Evolutionary conservation across 1,140 invertebrate genomes (phyloP).

Genomic region (Centruroides vittatus): DNA sequence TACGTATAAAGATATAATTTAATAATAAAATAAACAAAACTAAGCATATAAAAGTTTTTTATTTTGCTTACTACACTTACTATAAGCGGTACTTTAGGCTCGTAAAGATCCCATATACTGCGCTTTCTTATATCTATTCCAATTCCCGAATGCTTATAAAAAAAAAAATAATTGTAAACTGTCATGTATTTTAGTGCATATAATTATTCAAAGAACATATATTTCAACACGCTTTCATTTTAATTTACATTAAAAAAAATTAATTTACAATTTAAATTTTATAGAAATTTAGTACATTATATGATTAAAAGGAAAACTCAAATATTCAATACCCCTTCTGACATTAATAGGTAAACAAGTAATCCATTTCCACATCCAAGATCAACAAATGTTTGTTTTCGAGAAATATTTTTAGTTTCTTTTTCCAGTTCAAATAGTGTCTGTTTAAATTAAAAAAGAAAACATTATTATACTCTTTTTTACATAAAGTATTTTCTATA

Average conservation of each 20-base stretch:
- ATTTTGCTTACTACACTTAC: conserved; percentile 20
- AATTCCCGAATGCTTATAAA: conserved; percentile 44
- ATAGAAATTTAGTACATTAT: no score
- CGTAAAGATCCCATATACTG: conserved; percentile 76
- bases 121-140: conserved; percentile 80
- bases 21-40: no score
- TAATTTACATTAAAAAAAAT: no score
- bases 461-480: no score
- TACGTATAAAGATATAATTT: no score
- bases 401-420: conserved; percentile 14
- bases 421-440: conserved; percentile 27
- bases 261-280: no score
- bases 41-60: no score
- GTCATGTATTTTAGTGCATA: no score
- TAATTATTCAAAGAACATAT: neutral
- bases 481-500: no score
- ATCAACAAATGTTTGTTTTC: conserved; percentile 66
- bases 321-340: conserved; percentile 47
- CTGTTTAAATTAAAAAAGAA: conserved; percentile 13
- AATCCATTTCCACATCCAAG: conserved; percentile 95
- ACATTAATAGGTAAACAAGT: conserved; percentile 69
- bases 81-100: conserved; percentile 24
- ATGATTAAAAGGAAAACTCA: no score
- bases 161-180: neutral
- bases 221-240: neutral